Base-by-base conservation (phyloP, 2,113 vertebrate species). In the Recurvirostra avosetta region DNA sequence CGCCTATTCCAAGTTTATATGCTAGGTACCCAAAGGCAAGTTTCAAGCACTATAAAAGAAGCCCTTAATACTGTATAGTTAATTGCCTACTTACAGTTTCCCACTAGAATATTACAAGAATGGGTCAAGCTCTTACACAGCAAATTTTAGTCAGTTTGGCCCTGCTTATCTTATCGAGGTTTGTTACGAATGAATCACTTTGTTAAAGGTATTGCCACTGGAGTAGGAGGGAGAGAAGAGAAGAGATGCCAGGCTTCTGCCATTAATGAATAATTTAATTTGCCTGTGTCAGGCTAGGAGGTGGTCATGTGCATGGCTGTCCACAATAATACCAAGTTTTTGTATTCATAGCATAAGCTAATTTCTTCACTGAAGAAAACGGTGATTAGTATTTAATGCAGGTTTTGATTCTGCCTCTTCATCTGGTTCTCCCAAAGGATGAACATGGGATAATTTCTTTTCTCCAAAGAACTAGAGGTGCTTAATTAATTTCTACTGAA, bases 401-500 rank as follows among this genome's bases (percentile, higher is more conserved):
- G 21, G 3, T 68, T 94, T 91, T 34, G 15, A 26, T 72, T 49
- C 68, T 47, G 30, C 9, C 6, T 85, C 62, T 61, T 45, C 30
- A 22, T 32, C 77, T 68, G 49, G 14, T 67, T 67, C 55, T 91
- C 90, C 62, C 58, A 15, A 26, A 89, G 76, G 88, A 76, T 79
- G 73, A 76, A 19, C 53, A 4, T 2, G 34, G 62, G 23, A 68
- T 76, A 25, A 75, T 83, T 82, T 80, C 30, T 79, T 81, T 52
- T 67, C 89, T 92, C 84, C 53, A 56, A 61, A 94, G 91, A 68
- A 7, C 41, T 47, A 8, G 22, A 59, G 74, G 11, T 12, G 32
- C 65, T 95, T 87, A 85, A 97, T 89, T 96, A 74, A 91, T 84
- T 86, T 52, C 72, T 84, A 9, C 43, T 45, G 30, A 92, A 14